Evolutionary conservation across 2,888 invertebrate species (phyloP).

Genomic region (Rhorus exstirpatorius): DNA sequence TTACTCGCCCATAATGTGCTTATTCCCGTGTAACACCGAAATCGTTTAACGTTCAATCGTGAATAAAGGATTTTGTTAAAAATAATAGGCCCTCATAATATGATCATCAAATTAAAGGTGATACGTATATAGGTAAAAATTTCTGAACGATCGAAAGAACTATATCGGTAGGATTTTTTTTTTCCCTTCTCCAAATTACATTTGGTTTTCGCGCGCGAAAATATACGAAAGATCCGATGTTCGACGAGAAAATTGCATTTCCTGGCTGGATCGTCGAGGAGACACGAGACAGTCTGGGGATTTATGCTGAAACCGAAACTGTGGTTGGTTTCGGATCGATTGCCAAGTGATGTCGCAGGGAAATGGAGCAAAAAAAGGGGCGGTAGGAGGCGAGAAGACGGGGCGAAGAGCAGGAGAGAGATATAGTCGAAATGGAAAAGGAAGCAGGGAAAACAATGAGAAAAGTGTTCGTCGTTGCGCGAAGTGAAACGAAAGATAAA

Average conservation of each 20-base stretch:
- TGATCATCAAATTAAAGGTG: too few relatives aligned
- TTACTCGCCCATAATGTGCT: background rate
- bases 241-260: conserved; percentile 55
- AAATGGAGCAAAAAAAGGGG: conserved; percentile 53
- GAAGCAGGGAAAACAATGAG: conserved; percentile 59
- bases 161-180: conserved; percentile 13
- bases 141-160: too few relatives aligned
- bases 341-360: conserved; percentile 64
- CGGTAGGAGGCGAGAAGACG: background rate
- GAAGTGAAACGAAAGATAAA: conserved; percentile 56
- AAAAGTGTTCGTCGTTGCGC: conserved; percentile 52
- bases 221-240: conserved; percentile 42
- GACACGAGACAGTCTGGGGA: conserved; percentile 52
- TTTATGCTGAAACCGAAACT: conserved; percentile 55
- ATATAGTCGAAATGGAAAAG: conserved; percentile 35
- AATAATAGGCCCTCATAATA: background rate
- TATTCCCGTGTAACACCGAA: background rate
- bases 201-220: conserved; percentile 21
- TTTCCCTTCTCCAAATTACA: conserved; percentile 12
- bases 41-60: background rate
- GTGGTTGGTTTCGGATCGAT: conserved; percentile 63
- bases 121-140: too few relatives aligned
- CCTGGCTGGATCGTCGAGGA: conserved; percentile 53
- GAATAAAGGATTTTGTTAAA: background rate
- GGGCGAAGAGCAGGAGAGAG: conserved; percentile 33